phyloP scores from a whole-genome alignment of 2,797 vertebrate genomes.

The Phalanger gymnotis region DNA sequence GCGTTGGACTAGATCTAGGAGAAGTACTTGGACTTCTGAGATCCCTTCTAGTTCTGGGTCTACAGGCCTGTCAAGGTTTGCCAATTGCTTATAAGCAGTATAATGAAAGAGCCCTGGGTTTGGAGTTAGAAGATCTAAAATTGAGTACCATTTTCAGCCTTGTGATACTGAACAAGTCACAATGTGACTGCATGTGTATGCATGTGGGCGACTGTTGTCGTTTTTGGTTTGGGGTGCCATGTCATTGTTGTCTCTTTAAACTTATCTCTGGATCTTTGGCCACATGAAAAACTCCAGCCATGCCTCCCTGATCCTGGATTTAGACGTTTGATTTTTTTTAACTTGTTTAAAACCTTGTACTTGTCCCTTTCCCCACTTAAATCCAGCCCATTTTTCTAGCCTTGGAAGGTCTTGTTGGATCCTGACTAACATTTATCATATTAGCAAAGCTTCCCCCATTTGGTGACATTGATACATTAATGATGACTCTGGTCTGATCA shows the following conservation, averaged over 20 bases:
- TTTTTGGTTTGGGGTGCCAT: not conserved
- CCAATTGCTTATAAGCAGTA: not conserved
- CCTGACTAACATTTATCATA: not conserved
- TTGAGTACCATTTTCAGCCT: not conserved
- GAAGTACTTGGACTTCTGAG: not conserved
- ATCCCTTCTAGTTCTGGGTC: not conserved
- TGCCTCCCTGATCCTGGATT: not conserved
- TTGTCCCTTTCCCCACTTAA: not conserved
- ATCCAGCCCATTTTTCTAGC: not conserved
- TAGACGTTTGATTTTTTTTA: not conserved
- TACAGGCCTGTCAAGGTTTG: not conserved
- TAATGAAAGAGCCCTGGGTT: not conserved
- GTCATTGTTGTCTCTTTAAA: not conserved
- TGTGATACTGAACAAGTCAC: not conserved
- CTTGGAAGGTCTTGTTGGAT: not conserved
- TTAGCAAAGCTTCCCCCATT: not conserved
- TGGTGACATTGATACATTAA: not conserved
- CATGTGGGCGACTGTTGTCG: not conserved
- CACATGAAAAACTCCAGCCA: not conserved
- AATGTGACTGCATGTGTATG: not conserved
- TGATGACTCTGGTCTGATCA: not conserved
- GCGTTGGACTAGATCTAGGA: not conserved
- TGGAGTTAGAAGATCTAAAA: not conserved
- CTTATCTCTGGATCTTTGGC: not conserved
- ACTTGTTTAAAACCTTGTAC: not conserved